Percentiles rank a stretch among this genome's conserved stretches.
Evolutionary conservation across 1,140 invertebrate species (phyloP).

Genomic region (Eurytemora carolleeae): DNA sequence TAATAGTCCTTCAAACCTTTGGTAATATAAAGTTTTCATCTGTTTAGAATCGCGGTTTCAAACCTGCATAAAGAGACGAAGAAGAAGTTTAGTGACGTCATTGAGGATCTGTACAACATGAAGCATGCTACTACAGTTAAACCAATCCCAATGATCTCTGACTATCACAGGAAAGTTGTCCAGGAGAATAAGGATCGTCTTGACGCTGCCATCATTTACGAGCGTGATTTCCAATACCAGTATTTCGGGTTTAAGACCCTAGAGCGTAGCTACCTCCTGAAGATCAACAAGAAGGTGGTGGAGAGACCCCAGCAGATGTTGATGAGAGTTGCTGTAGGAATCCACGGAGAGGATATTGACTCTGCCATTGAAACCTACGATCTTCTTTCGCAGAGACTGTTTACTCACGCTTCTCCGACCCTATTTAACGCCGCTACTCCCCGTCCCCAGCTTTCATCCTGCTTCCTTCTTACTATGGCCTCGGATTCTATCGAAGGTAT

Average conservation of each 20-base stretch:
- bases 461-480: constrained; percentile 83
- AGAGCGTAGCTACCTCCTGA: constrained; percentile 82
- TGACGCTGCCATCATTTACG: constrained; percentile 92
- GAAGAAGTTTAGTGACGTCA: constrained; percentile 75
- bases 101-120: constrained; percentile 61
- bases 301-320: constrained; percentile 97
- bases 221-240: constrained; percentile 90
- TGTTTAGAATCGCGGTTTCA: constrained; percentile 64
- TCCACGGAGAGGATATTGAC: constrained; percentile 84
- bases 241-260: constrained; percentile 99
- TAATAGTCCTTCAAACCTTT: too few species aligned
- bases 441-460: constrained; percentile 34
- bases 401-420: constrained; percentile 94
- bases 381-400: constrained; percentile 80
- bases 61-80: constrained; percentile 95
- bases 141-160: constrained; percentile 59
- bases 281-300: constrained; percentile 77
- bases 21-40: too few species aligned
- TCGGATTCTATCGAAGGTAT: constrained; percentile 98
- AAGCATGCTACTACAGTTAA: constrained; percentile 47
- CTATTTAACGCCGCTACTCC: constrained; percentile 85
- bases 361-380: constrained; percentile 91
- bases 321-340: constrained; percentile 91
- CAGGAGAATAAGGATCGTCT: constrained; percentile 64
- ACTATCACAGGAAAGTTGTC: constrained; percentile 57